These are phyloP conservation scores for Schizaphis graminum DNA, from an alignment of 2,888 invertebrate genomes.

Conservation along the genomic window DNA sequence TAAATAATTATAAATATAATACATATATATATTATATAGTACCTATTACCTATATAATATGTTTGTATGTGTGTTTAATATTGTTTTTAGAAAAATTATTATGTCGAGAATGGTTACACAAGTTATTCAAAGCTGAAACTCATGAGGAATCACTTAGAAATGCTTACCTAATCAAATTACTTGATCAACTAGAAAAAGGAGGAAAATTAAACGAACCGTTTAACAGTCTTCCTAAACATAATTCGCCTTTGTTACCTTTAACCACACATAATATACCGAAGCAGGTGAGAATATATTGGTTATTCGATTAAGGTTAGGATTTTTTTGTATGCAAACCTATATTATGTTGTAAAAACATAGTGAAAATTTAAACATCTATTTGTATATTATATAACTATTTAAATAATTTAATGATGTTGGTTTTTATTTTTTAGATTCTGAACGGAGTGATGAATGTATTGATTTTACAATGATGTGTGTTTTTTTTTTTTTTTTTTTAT, in stretches of 20 bases:
- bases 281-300: background rate
- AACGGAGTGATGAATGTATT: too few species aligned
- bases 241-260: constrained; percentile 7
- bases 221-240: background rate
- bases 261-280: background rate
- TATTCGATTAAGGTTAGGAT: background rate
- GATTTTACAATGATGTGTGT: too few species aligned
- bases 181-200: constrained; percentile 17
- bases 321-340: background rate
- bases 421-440: too few species aligned
- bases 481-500: too few species aligned
- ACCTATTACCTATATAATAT: background rate
- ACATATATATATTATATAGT: too few species aligned
- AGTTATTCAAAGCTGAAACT: background rate
- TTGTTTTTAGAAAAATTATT: background rate
- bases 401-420: background rate
- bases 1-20: background rate
- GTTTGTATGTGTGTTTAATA: background rate
- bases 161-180: background rate
- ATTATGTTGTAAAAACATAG: background rate
- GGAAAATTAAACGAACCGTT: constrained; percentile 32
- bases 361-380: background rate
- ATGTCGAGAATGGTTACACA: constrained; percentile 34
- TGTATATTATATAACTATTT: background rate
- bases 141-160: background rate